phyloP scores from a whole-genome alignment of 64 coral and sea anemone genomes.

The Actinia equina region DNA sequence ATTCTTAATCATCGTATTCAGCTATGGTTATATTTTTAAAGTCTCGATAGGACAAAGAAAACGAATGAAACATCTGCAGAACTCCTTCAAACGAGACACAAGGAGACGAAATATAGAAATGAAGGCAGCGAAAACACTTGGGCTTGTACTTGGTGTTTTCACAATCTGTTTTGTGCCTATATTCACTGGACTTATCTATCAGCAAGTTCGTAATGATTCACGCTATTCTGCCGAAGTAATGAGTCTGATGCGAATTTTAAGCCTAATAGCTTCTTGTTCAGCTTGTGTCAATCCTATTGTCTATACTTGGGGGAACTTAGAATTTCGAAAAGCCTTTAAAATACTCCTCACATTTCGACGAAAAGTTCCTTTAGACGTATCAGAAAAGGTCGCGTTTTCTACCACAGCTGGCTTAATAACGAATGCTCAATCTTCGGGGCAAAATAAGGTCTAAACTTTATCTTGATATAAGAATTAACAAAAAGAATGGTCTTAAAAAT shows the following conservation, averaged over 20 bases:
- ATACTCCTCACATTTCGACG: conserved; percentile 24
- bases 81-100: conserved; percentile 6
- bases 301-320: conserved; percentile 53
- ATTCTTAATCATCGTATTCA: conserved; percentile 5
- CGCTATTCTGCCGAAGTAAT: background rate
- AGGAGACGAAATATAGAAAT: conserved; percentile 29
- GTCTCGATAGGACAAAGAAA: conserved; percentile 35
- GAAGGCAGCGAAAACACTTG: conserved; percentile 39
- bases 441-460: background rate
- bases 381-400: conserved; percentile 10
- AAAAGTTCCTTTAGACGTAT: background rate
- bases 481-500: background rate
- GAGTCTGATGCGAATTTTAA: conserved; percentile 37
- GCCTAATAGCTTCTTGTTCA: conserved; percentile 5
- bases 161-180: conserved; percentile 47
- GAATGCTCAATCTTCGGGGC: background rate
- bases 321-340: conserved; percentile 59
- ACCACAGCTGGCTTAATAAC: background rate
- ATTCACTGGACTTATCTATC: conserved; percentile 31
- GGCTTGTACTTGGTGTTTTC: conserved; percentile 37
- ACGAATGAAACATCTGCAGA: conserved; percentile 9
- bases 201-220: conserved; percentile 21
- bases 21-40: conserved; percentile 50
- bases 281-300: conserved; percentile 45
- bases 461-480: background rate